Evolutionary conservation across 2,888 invertebrate genomes (phyloP).

Genomic region (Chrysodeixis includens): DNA sequence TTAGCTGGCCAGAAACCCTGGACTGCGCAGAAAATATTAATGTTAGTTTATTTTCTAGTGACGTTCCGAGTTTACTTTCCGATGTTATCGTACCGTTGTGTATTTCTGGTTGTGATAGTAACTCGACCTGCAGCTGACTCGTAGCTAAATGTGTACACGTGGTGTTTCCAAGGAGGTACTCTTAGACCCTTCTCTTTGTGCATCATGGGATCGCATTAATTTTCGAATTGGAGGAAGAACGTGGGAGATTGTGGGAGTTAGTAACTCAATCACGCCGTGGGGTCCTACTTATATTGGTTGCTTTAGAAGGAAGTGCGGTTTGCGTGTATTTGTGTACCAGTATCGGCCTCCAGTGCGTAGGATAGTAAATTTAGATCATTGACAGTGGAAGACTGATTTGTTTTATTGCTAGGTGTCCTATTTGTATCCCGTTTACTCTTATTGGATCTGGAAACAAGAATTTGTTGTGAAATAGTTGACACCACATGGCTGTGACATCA

Average conservation of each 20-base stretch:
- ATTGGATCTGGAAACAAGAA: not conserved
- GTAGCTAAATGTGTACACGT: constrained; percentile 47
- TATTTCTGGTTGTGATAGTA: constrained; percentile 47
- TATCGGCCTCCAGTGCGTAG: not conserved
- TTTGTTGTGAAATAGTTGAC: not conserved
- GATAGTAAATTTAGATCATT: constrained; percentile 4
- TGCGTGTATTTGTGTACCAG: not conserved
- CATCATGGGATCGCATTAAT: not conserved
- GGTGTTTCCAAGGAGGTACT: constrained; percentile 23
- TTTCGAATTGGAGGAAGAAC: not conserved
- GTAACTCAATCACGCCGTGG: not conserved
- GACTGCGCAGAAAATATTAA: constrained; percentile 36
- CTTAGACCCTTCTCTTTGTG: constrained; percentile 5
- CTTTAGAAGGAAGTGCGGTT: not conserved
- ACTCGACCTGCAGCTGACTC: constrained; percentile 43
- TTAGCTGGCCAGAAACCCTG: constrained; percentile 41
- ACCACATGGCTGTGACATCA: not conserved
- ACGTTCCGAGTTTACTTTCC: constrained; percentile 20
- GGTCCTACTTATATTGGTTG: not conserved
- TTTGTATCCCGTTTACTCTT: not conserved
- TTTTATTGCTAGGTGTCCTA: not conserved
- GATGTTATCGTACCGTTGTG: constrained; percentile 31
- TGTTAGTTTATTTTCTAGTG: constrained; percentile 38
- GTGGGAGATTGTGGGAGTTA: not conserved
- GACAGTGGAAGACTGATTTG: constrained; percentile 1